Evolutionary conservation across 2,797 vertebrate genomes (phyloP).

Genomic region (Oryzias sinensis): DNA sequence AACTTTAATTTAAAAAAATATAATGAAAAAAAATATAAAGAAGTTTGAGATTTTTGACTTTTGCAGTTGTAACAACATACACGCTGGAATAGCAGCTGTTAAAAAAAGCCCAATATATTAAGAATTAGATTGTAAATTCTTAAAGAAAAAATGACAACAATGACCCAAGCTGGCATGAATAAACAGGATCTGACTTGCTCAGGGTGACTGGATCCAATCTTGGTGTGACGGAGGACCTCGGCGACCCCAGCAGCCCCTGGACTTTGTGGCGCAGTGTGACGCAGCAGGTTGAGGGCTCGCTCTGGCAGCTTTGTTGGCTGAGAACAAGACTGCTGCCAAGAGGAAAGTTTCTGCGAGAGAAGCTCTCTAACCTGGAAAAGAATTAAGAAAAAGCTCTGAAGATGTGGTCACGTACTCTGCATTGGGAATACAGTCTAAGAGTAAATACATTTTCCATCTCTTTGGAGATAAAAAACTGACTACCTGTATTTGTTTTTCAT

Average conservation of each 20-base stretch:
- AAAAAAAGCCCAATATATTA: too few relatives aligned
- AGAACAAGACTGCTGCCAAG: constrained; percentile 84
- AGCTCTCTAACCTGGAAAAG: constrained; percentile 81
- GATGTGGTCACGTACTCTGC: too few relatives aligned
- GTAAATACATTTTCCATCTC: too few relatives aligned
- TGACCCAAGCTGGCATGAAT: too few relatives aligned
- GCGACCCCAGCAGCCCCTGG: constrained; percentile 77
- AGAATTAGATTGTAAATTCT: background rate
- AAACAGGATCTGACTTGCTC: constrained; percentile 67
- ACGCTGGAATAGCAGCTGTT: too few relatives aligned
- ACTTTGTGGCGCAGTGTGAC: constrained; percentile 80
- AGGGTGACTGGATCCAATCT: constrained; percentile 67
- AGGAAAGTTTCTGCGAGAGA: constrained; percentile 81
- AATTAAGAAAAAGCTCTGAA: constrained; percentile 1
- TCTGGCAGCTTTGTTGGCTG: constrained; percentile 84
- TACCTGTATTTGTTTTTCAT: too few relatives aligned
- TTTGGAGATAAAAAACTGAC: too few relatives aligned
- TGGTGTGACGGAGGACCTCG: constrained; percentile 78
- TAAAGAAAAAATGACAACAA: background rate
- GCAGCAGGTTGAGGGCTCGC: constrained; percentile 82
- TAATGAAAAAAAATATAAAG: too few relatives aligned
- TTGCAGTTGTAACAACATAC: too few relatives aligned
- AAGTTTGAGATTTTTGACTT: too few relatives aligned
- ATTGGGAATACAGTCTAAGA: too few relatives aligned
- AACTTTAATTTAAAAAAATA: too few relatives aligned